Evolutionary conservation across 2,888 invertebrate genomes (phyloP).

Genomic region (Rhyacophila evoluta): DNA sequence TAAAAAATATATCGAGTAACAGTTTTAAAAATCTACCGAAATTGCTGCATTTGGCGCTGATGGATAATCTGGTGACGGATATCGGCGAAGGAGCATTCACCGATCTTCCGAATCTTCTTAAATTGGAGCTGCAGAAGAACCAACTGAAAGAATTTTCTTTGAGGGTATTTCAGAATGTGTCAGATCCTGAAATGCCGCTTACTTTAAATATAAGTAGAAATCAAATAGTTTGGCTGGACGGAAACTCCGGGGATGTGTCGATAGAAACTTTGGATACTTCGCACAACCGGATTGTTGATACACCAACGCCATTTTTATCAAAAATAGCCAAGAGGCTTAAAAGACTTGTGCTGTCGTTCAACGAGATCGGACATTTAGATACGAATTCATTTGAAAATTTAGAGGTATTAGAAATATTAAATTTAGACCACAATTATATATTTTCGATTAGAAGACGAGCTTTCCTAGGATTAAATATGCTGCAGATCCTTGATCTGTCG

Average conservation of each 20-base stretch:
- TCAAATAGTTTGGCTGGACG: constrained; percentile 67
- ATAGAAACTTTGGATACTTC: constrained; percentile 79
- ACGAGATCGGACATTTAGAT: constrained; percentile 77
- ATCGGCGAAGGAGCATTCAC: constrained; percentile 81
- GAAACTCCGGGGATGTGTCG: constrained; percentile 67
- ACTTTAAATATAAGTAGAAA: constrained; percentile 83
- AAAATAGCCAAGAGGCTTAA: constrained; percentile 74
- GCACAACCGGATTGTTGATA: constrained; percentile 75
- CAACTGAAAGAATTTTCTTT: constrained; percentile 77
- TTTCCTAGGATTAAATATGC: constrained; percentile 78
- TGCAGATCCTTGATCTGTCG: constrained; percentile 85
- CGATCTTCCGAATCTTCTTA: constrained; percentile 80
- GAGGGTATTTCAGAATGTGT: constrained; percentile 77
- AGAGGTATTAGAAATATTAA: constrained; percentile 78
- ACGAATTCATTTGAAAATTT: constrained; percentile 81
- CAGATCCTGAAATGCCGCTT: constrained; percentile 74
- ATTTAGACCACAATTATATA: constrained; percentile 81
- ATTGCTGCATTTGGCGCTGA: constrained; percentile 84
- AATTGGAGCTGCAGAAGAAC: constrained; percentile 86
- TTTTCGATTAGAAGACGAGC: constrained; percentile 79
- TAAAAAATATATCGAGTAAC: constrained; percentile 76
- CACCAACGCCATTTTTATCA: constrained; percentile 76
- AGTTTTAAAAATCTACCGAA: constrained; percentile 83
- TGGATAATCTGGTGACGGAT: constrained; percentile 82
- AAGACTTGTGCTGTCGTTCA: constrained; percentile 80